Base-by-base conservation (phyloP, 2,888 invertebrate genomes). In the Trisateles emortualis region DNA sequence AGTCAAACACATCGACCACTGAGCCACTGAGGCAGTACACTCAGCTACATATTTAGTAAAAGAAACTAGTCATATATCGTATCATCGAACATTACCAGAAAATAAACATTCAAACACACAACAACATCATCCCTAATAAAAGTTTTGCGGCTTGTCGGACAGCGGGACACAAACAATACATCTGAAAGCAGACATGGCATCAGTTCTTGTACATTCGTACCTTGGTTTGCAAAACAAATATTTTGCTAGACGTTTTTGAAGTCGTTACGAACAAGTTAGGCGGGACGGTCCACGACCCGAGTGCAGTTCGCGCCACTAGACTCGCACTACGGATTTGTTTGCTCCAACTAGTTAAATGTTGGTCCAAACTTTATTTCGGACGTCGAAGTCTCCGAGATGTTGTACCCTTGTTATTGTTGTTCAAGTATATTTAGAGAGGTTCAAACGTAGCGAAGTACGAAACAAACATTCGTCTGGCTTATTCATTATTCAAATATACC, bases 321-420 rank as follows among this genome's bases (percentile, higher is more conserved):
- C 77, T 82, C 83, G 78, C 84, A 79, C 86, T 82, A 73, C 70
- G 79, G 81, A 86, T 88, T 88, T 88, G 88, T 90, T 88, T 86
- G 86, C 79, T 77, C 80, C 81, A 86, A 89, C 89, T 91, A 90
- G 92, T 92, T 92, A 91, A 91, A 90, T 90, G 90, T 90, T 90
- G 75, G 80, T 58, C 71, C 73, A 72, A 88, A 89, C 86, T 89
- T 88, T 86, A 87, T 88, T 89, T 86, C 73, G 81, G 83, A 79
- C 80, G 74, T 74, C 76, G 77, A 79, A 81, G 78, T 85, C 83
- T 84, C 84, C 64, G 77, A 83, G 82, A 84, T 78, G 83, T 81
- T 82, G 73, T 72, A 73, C 79, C 81, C 78, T 77, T 83, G 84
- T 87, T 88, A 86, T 87, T 85, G 80, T 84, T 83, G 78, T 83